These are phyloP conservation scores for Vimba vimba DNA, from an alignment of 2,113 vertebrate genomes.

Conservation along the genomic window DNA sequence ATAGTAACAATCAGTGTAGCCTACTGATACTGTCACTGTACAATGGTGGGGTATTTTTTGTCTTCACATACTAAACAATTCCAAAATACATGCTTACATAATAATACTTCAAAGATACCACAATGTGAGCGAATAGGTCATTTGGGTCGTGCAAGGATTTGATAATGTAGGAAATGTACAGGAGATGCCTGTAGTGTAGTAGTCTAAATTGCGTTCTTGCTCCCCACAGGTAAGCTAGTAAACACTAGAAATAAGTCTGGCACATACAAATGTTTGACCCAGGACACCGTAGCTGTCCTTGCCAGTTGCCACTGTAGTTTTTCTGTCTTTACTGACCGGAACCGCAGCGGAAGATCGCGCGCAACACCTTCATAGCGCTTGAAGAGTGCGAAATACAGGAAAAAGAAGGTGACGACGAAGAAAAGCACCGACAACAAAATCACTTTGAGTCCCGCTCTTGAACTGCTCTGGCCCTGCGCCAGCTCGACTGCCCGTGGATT, in stretches of 20 bases:
- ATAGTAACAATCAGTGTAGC: too few relatives aligned
- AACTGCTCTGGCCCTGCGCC: constrained; percentile 68
- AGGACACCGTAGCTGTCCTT: background rate
- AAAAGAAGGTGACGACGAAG: constrained; percentile 51
- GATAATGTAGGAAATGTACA: too few relatives aligned
- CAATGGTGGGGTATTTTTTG: too few relatives aligned
- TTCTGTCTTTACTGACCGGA: constrained; percentile 48
- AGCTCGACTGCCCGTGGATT: constrained; percentile 69
- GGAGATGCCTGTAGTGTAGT: background rate
- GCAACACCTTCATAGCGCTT: constrained; percentile 30
- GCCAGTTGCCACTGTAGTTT: background rate
- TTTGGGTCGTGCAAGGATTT: background rate
- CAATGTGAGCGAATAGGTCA: too few relatives aligned
- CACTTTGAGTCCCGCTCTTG: constrained; percentile 71
- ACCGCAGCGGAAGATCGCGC: constrained; percentile 61
- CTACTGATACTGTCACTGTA: too few relatives aligned
- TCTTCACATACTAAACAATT: too few relatives aligned
- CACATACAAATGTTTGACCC: background rate
- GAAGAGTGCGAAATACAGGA: background rate
- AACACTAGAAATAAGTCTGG: background rate
- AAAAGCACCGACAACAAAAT: constrained; percentile 70
- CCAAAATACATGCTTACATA: too few relatives aligned
- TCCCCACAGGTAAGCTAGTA: too few relatives aligned
- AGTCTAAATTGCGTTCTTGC: background rate
- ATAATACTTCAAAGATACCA: too few relatives aligned